Evolutionary conservation across 2,888 invertebrate genomes (phyloP).

Genomic region (Acronicta leporina): DNA sequence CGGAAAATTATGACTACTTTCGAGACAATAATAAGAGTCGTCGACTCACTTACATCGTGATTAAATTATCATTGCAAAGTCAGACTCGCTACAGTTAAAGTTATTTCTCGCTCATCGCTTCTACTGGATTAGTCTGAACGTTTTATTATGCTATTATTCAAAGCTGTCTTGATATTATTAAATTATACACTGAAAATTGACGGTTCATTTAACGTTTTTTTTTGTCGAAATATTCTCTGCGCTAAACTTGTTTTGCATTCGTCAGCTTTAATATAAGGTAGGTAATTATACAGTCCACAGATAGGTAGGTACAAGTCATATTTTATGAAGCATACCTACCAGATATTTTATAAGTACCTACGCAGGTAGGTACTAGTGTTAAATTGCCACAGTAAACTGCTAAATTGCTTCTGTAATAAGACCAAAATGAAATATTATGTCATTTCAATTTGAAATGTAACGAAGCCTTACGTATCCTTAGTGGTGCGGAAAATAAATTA

Average conservation of each 20-base stretch:
- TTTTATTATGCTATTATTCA: constrained; percentile 68
- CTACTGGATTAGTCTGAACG: constrained; percentile 63
- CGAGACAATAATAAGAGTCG: constrained; percentile 74
- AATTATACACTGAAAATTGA: constrained; percentile 38
- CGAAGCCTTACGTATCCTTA: constrained; percentile 66
- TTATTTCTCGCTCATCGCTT: constrained; percentile 70
- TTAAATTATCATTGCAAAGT: constrained; percentile 88
- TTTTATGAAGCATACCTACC: constrained; percentile 1
- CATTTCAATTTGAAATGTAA: constrained; percentile 62
- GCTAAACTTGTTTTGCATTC: constrained; percentile 5
- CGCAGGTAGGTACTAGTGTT: too few species aligned
- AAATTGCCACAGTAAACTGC: constrained; percentile 37
- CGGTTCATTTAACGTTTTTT: constrained; percentile 7
- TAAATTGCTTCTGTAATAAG: constrained; percentile 54
- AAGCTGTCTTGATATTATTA: constrained; percentile 49
- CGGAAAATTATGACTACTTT: constrained; percentile 72
- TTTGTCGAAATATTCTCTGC: constrained; percentile 26
- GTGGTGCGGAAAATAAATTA: constrained; percentile 81
- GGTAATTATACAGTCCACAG: not conserved
- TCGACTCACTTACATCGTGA: constrained; percentile 78
- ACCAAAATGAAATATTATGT: constrained; percentile 56
- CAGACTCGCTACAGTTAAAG: constrained; percentile 67
- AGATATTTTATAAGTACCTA: constrained; percentile 9
- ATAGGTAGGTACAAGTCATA: not conserved
- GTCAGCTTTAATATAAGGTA: not conserved